These are phyloP conservation scores for Meda fulgida DNA, from an alignment of 2,797 vertebrate species.

Conservation along the genomic window DNA sequence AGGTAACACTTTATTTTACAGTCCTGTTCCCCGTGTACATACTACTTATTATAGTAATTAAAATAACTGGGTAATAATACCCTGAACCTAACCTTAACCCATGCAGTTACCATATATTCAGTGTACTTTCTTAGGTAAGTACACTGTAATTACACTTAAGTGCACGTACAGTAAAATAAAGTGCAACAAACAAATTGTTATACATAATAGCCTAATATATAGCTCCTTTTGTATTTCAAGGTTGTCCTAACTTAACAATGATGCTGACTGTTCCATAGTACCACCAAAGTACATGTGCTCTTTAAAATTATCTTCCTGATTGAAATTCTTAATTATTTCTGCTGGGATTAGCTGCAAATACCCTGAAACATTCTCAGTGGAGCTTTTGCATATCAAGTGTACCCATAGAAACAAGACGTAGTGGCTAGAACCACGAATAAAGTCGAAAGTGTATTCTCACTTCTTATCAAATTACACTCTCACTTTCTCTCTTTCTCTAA, in stretches of 20 bases:
- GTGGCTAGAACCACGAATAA: slow-evolving; percentile 1
- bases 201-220: too few species aligned
- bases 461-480: slow-evolving; percentile 34
- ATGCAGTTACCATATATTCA: too few species aligned
- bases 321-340: slow-evolving; percentile 24
- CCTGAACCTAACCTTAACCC: too few species aligned
- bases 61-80: too few species aligned
- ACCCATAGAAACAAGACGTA: slow-evolving; percentile 17
- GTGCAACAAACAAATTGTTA: neutral
- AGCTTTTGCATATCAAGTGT: slow-evolving; percentile 1
- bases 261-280: neutral
- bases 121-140: too few species aligned
- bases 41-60: too few species aligned
- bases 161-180: too few species aligned
- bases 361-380: neutral
- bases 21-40: too few species aligned
- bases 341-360: slow-evolving; percentile 15
- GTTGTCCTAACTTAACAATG: neutral
- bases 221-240: neutral
- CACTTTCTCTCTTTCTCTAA: slow-evolving; percentile 28
- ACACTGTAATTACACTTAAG: too few species aligned
- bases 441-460: slow-evolving; percentile 20
- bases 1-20: neutral
- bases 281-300: neutral
- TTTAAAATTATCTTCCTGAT: slow-evolving; percentile 7